phyloP scores from a whole-genome alignment of 2,888 invertebrate species.

The Galeruca laticollis region DNA sequence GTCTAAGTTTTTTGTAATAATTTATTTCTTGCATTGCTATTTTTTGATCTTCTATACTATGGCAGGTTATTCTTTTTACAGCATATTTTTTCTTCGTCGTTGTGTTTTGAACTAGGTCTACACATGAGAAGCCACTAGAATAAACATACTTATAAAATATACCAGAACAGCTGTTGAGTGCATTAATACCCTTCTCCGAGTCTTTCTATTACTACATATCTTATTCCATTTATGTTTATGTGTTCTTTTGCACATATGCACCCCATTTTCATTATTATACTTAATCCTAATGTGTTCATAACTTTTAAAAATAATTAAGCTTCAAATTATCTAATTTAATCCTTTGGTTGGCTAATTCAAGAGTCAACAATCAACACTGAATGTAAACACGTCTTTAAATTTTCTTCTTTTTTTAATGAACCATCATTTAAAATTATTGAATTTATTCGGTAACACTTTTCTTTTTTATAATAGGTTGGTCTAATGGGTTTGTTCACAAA shows the following conservation, averaged over 20 bases:
- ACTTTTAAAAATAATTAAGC: conserved; percentile 1
- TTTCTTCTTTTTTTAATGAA: no score
- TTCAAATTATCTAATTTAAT: not conserved
- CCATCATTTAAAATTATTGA: no score
- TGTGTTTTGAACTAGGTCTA: conserved; percentile 80
- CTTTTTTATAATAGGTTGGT: no score
- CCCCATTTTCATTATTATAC: conserved; percentile 78
- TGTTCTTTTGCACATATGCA: conserved; percentile 83
- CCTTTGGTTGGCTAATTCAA: not conserved
- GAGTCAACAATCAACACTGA: not conserved
- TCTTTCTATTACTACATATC: conserved; percentile 77
- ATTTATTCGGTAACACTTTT: no score
- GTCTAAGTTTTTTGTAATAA: conserved; percentile 77
- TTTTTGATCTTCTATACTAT: conserved; percentile 81
- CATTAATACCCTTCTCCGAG: conserved; percentile 80
- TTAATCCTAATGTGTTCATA: conserved; percentile 78
- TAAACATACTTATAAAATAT: conserved; percentile 23
- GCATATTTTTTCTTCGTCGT: conserved; percentile 77
- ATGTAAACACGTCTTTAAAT: not conserved
- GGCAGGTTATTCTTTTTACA: conserved; percentile 84
- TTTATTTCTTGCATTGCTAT: conserved; percentile 80
- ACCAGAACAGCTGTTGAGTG: conserved; percentile 37
- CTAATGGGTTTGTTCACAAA: no score
- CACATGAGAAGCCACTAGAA: conserved; percentile 84
- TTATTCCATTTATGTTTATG: conserved; percentile 77